phyloP scores from a whole-genome alignment of 2,113 vertebrate genomes.

The Neolamprologus brichardi region DNA sequence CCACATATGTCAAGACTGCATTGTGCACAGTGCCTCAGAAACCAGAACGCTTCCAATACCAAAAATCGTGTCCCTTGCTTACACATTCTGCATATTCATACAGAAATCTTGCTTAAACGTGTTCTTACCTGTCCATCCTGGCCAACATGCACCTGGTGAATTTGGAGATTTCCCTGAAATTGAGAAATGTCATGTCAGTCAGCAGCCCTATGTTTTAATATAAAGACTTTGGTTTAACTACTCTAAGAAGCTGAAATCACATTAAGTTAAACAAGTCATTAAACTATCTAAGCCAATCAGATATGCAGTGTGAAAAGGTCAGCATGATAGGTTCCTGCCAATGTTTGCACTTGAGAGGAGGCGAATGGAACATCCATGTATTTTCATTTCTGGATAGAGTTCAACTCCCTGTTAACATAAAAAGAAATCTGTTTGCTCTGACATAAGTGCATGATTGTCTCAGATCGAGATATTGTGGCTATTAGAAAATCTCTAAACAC shows the following conservation, averaged over 20 bases:
- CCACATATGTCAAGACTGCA: not conserved
- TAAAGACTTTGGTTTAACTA: not conserved
- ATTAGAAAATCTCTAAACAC: slow-evolving; percentile 12
- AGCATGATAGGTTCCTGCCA: not conserved
- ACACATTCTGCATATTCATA: not conserved
- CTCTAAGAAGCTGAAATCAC: not conserved
- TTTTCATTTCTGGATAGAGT: not conserved
- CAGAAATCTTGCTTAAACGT: not conserved
- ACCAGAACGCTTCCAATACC: not conserved
- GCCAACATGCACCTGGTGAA: slow-evolving; percentile 92
- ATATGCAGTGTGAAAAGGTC: not conserved
- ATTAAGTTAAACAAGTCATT: not conserved
- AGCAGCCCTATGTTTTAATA: not conserved
- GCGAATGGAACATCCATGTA: not conserved
- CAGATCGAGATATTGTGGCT: not conserved
- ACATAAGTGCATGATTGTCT: not conserved
- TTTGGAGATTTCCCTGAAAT: slow-evolving; percentile 92
- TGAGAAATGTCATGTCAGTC: not conserved
- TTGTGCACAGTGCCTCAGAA: not conserved
- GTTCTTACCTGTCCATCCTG: slow-evolving; percentile 94
- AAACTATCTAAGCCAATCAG: not conserved
- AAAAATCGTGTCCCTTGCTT: not conserved
- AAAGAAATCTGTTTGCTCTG: not conserved
- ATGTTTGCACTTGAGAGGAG: not conserved
- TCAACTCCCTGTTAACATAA: slow-evolving; percentile 6